Base-by-base conservation (phyloP, 2,113 vertebrate genomes). In the Limanda limanda region DNA sequence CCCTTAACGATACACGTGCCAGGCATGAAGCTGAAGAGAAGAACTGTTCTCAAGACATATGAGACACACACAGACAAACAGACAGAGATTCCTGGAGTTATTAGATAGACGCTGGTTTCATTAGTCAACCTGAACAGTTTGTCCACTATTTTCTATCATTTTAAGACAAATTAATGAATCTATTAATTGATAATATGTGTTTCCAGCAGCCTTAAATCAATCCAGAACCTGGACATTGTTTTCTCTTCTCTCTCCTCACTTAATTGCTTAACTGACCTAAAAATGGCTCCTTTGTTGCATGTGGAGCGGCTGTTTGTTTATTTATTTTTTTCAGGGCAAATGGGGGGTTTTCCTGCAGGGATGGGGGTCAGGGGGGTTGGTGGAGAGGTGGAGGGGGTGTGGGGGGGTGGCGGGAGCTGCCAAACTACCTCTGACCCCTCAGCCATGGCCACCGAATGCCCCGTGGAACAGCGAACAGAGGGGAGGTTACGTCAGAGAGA, bases 231-330 rank as follows among this genome's bases (percentile, higher is more conserved):
- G 21, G 17, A 4, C 24, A 45, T 31, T 25, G 7, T 58, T 37
- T 27, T 70, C 21, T 76, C 23, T 3, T 18, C 58, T 23, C 23
- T 42, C 74, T 73, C 66, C 5, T 48, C 78, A n/a, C 45, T 55
- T 76, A 47, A 75, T 64, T 77, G 71, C 69, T 85, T 74, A 73
- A 88, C 55, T 81, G 58, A 86, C 57, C 74, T 70, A 73, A 78
- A 88, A 73, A 77, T 56, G 27, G 35, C 25, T 59, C 56, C 35
- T 79, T 70, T 68, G 74, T 66, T 81, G 78, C 70, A 79, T 47
- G 65, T 52, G 48, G 40, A 69, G 54, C 45, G 51, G 35, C 40
- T 85, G 80, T 74, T 87, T 83, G 63, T 84, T 89, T 86, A 63
- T 57, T 82, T 84, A 47, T 78, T 82, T 79, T 84, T 65, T 67